phyloP scores from a whole-genome alignment of 2,113 vertebrate genomes.

The Rallus limicola region DNA sequence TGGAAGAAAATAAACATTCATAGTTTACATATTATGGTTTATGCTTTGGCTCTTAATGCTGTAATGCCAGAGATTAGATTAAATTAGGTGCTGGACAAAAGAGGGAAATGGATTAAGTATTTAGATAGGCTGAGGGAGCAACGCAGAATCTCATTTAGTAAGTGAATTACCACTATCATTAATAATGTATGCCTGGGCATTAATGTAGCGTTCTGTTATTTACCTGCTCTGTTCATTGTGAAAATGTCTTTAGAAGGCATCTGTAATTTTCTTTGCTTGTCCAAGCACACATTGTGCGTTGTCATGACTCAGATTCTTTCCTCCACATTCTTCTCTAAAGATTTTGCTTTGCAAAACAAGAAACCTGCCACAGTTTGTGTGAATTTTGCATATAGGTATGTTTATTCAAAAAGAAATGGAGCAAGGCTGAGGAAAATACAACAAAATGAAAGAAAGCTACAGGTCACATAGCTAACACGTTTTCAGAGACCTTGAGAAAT shows the following conservation, averaged over 20 bases:
- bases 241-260: conserved; percentile 35
- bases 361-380: not conserved
- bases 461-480: not conserved
- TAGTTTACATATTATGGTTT: conserved; percentile 7
- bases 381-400: not conserved
- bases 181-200: conserved; percentile 39
- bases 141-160: conserved; percentile 11
- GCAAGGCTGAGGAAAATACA: not conserved
- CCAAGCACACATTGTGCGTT: not conserved
- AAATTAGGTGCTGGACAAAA: not conserved
- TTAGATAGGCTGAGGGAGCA: not conserved
- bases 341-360: not conserved
- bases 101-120: conserved; percentile 4
- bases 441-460: not conserved
- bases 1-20: not conserved
- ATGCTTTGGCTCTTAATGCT: not conserved
- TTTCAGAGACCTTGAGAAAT: not conserved
- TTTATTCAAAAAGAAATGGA: not conserved
- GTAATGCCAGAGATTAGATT: conserved; percentile 23
- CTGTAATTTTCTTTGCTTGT: not conserved
- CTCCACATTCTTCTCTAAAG: not conserved
- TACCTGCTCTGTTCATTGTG: conserved; percentile 26
- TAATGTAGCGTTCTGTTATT: conserved; percentile 55
- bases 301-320: not conserved
- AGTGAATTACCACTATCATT: conserved; percentile 22